Conservation (phyloP, 2,888 invertebrate species). For the Urechis unicinctus region DNA sequence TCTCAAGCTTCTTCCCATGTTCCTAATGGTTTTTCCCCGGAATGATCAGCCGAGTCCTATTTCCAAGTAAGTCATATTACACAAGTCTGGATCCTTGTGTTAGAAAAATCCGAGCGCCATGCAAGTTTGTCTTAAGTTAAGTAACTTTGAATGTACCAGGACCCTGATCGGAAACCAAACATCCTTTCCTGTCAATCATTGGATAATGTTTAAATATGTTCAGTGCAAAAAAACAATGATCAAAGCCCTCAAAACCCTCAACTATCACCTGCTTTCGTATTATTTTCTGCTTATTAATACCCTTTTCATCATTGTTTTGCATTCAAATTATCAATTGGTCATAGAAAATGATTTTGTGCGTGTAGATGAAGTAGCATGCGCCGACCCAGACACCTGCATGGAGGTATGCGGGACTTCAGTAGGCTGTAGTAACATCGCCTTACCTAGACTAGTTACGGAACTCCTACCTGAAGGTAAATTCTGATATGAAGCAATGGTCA, state of each 20-base stretch:
- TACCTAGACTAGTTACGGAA: conserved; percentile 52
- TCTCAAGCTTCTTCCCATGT: conserved; percentile 53
- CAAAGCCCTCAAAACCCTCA: no score
- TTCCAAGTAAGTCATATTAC: conserved; percentile 25
- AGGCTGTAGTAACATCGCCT: conserved; percentile 55
- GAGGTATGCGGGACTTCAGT: conserved; percentile 48
- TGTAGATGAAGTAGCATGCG: conserved; percentile 52
- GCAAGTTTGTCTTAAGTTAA: no score
- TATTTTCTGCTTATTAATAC: no score
- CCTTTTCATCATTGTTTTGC: no score
- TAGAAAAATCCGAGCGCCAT: no score
- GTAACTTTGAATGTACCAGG: no score
- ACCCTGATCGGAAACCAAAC: no score
- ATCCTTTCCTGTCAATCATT: no score
- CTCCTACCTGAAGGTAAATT: conserved; percentile 48
- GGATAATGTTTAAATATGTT: no score
- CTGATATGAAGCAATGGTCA: neutral
- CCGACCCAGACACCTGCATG: conserved; percentile 49
- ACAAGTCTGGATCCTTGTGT: neutral
- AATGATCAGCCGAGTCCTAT: conserved; percentile 39
- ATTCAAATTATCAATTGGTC: neutral
- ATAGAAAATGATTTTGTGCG: neutral
- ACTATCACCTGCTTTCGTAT: no score
- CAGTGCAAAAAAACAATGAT: no score
- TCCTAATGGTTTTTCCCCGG: conserved; percentile 48